These are phyloP conservation scores for Bellardia pandia DNA, from an alignment of 2,888 invertebrate species.

Conservation along the genomic window DNA sequence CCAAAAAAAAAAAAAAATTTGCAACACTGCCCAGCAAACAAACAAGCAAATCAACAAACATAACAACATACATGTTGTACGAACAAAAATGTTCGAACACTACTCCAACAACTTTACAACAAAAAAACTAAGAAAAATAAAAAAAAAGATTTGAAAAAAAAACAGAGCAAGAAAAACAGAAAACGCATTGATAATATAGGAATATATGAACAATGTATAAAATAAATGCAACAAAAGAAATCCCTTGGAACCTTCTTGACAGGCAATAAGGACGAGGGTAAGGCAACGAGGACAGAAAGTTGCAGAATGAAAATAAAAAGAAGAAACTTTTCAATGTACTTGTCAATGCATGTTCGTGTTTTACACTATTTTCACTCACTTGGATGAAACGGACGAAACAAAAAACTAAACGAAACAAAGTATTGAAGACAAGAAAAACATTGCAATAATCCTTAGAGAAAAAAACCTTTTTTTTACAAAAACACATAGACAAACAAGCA, in stretches of 20 bases:
- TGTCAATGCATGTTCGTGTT: slow-evolving; percentile 64
- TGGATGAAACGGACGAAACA: slow-evolving; percentile 4
- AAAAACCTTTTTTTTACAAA: slow-evolving; percentile 4
- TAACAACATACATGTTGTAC: background rate
- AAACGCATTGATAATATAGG: slow-evolving; percentile 53
- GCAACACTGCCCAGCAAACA: background rate
- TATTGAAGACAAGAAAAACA: slow-evolving; percentile 43
- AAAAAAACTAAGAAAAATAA: slow-evolving; percentile 7
- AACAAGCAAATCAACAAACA: background rate
- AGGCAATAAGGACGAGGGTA: slow-evolving; percentile 8
- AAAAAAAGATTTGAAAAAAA: slow-evolving; percentile 17
- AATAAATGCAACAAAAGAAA: slow-evolving; percentile 16
- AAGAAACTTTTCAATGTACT: slow-evolving; percentile 58
- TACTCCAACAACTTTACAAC: slow-evolving; percentile 46
- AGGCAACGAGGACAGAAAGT: slow-evolving; percentile 39
- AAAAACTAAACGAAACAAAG: background rate
- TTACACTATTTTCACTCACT: slow-evolving; percentile 61
- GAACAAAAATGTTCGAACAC: slow-evolving; percentile 35
- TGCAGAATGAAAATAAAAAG: slow-evolving; percentile 1
- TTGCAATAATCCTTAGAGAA: slow-evolving; percentile 54
- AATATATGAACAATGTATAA: slow-evolving; percentile 4
- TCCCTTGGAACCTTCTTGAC: slow-evolving; percentile 51
- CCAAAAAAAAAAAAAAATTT: slow-evolving; percentile 31
- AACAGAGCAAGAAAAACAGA: slow-evolving; percentile 1
- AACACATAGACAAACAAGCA: slow-evolving; percentile 13